Base-by-base conservation (phyloP, 2,888 invertebrate species). In the Pheosia gnoma region DNA sequence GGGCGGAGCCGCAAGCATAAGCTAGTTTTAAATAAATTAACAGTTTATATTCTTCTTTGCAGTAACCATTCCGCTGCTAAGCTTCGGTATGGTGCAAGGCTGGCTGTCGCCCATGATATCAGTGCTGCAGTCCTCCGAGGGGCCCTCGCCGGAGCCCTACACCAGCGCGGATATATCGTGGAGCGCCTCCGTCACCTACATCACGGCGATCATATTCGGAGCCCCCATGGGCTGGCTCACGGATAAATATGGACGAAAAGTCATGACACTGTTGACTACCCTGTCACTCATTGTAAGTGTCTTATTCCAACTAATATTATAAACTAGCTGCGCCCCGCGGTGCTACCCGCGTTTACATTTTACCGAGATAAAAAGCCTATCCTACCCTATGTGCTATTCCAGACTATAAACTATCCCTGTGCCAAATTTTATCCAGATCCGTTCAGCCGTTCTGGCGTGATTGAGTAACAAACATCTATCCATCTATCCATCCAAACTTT, bases 41-140 rank as follows among this genome's bases (percentile, higher is more conserved):
- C 53, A 25, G 41, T 10, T n/a, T 43, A 3, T 10, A 57, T 60
- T 39, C 41, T 58, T 71, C 68, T 58, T 67, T 75, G 77, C 86
- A 93, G 93, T 93, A 60, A 93, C 93, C 7, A 90, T 93, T 11
- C 93, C 93, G 0, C 80, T 93, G 4, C 77, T 93, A 5, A 91
- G 86, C 70, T 93, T 93, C 76, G 93, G 93, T 54, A 93, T 93
- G 93, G 85, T 92, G 37, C 93, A 93, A 67, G 93, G 93, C 43
- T 93, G 93, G 93, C 59, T 93, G 51, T 93, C 93, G 0, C 93
- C 93, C n/a, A 93, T 93, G 93, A 85, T 92, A 57, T 85, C 90
- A 0, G 76, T 84, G 13, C 88, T 93, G 9, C 88, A 89, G 77
- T 90, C 92, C 0, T 61, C 86, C 0, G 78, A 86, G 0, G 85